Conservation (phyloP, 2,888 invertebrate genomes). For the Eulithis testata region DNA sequence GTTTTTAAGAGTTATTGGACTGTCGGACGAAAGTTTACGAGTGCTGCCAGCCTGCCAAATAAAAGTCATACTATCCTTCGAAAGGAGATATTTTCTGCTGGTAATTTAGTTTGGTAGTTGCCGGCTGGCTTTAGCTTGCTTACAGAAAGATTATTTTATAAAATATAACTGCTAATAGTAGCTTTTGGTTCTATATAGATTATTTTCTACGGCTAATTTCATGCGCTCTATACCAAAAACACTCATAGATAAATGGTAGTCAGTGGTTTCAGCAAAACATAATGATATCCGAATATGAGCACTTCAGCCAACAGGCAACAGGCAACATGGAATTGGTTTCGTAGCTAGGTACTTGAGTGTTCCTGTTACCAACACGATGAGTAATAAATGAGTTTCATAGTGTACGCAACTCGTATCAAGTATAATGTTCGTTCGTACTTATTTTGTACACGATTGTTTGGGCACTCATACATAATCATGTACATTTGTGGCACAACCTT, state of each 20-base stretch:
- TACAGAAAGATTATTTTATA: no score
- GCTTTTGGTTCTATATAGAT: no score
- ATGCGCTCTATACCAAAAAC: no score
- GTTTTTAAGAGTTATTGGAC: constrained; percentile 1
- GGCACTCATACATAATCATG: no score
- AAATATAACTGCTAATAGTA: no score
- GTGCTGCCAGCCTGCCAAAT: constrained; percentile 1
- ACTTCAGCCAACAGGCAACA: constrained; percentile 12
- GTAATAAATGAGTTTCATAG: constrained; percentile 27
- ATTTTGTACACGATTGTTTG: background rate
- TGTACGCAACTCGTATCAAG: constrained; percentile 5
- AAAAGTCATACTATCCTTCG: constrained; percentile 16
- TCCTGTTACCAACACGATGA: constrained; percentile 16
- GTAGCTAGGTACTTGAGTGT: constrained; percentile 11
- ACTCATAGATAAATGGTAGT: no score
- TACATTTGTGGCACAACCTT: no score
- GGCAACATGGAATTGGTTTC: constrained; percentile 13
- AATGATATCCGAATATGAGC: background rate
- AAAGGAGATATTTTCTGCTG: constrained; percentile 12
- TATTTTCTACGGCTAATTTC: no score
- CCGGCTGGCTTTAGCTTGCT: no score
- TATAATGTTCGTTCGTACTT: background rate
- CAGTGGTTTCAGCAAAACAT: background rate
- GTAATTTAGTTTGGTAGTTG: background rate
- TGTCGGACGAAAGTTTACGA: constrained; percentile 13